A percentile compares a stretch with the other conserved stretches of the same genome.
Conservation (phyloP, 2,888 invertebrate genomes). For the Orthonevra nobilis region DNA sequence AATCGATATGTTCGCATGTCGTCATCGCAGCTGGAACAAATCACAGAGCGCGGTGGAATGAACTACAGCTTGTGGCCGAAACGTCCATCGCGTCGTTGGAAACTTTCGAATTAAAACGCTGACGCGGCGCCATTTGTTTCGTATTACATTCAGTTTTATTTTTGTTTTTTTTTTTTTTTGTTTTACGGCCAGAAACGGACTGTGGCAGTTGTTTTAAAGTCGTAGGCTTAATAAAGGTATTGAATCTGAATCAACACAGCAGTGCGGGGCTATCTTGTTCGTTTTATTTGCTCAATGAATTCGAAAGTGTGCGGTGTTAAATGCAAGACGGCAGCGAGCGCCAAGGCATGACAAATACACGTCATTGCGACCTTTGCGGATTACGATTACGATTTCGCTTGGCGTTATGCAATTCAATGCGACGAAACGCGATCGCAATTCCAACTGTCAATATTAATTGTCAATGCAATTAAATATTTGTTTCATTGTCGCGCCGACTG, state of each 20-base stretch:
- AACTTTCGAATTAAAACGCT: conserved; percentile 38
- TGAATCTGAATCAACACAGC: background rate
- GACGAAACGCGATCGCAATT: conserved; percentile 31
- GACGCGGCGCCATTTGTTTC: conserved; percentile 7
- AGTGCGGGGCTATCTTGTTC: background rate
- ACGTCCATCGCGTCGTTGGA: too few species aligned
- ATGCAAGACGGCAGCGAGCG: conserved; percentile 30
- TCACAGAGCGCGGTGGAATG: conserved; percentile 16
- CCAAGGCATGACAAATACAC: background rate
- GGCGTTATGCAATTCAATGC: conserved; percentile 42
- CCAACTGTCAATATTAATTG: conserved; percentile 52
- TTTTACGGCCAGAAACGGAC: background rate
- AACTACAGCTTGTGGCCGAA: conserved; percentile 14
- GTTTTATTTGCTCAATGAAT: conserved; percentile 14
- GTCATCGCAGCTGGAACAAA: background rate
- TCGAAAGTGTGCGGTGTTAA: conserved; percentile 16
- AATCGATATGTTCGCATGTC: background rate
- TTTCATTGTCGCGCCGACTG: conserved; percentile 23
- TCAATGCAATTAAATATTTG: conserved; percentile 61
- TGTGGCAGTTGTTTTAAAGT: conserved; percentile 9
- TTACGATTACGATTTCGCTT: conserved; percentile 20
- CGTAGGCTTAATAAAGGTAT: conserved; percentile 8
- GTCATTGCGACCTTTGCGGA: conserved; percentile 45
- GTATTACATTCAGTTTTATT: conserved; percentile 19
- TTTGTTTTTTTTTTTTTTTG: conserved; percentile 2